Base-by-base conservation (phyloP, 2,888 invertebrate species). In the Leptopilina drosophilae region DNA sequence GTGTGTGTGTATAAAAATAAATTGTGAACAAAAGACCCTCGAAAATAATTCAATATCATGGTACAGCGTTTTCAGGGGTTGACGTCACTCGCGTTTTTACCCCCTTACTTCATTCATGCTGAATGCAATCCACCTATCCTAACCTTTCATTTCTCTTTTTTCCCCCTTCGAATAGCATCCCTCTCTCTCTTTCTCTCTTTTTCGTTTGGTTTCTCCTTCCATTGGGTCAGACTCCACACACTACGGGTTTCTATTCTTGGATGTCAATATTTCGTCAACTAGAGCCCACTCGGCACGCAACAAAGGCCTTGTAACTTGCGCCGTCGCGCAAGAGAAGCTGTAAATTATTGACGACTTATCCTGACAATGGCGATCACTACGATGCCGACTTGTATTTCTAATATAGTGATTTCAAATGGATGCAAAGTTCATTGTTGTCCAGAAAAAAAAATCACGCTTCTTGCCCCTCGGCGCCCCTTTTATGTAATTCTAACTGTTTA, bases 211-310 rank as follows among this genome's bases (percentile, higher is more conserved):
- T 67, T 78, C 78, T 73, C 79, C 69, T 78, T 15, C 73, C 73
- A 59, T 15, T 56, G 40, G 73, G 84, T 82, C 83, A 73, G 81
- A 82, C 84, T 85, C 84, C 83, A 49, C 49, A 46, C 9, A 85
- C 86, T 86, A 85, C 85, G 85, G 85, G 88, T 89, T 90, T 90
- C 89, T 90, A 90, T 90, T 90, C 89, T 90, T 88, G 88, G 88
- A 90, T 90, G 90, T 90, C 90, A 90, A 90, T 90, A 90, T 90
- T 90, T 90, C 90, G 90, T 90, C 90, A 90, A 89, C 90, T 89
- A 88, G 86, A 87, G 86, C 87, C 87, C 86, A 87, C 86, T 87
- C 87, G 84, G 84, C 85, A 84, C 82, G 83, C 86, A 87, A 90
- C 89, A 89, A 89, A 88, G 86, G 78, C 81, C 81, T 79, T 80